Conservation (phyloP, 2,888 invertebrate genomes). For the Papilio demoleus region DNA sequence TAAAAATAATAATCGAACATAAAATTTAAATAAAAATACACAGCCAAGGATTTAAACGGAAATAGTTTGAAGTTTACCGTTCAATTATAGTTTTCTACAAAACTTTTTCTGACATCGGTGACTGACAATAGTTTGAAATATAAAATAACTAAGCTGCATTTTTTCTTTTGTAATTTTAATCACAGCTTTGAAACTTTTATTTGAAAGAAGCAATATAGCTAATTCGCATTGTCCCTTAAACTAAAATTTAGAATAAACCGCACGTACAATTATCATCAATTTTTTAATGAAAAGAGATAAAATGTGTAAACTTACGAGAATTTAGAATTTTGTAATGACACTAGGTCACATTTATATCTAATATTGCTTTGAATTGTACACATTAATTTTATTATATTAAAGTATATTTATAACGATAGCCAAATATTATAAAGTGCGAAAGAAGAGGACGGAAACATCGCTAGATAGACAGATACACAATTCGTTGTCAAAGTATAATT, state of each 20-base stretch:
- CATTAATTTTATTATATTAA: not conserved
- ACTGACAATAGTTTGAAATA: not conserved
- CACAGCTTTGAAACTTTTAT: not conserved
- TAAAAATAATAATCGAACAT: not conserved
- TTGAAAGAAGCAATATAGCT: not conserved
- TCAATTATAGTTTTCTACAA: not conserved
- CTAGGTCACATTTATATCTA: not conserved
- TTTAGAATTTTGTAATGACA: not conserved
- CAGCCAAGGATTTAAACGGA: slow-evolving; percentile 9
- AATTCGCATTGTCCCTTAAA: not conserved
- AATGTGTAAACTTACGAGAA: too few relatives aligned
- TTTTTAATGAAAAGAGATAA: not conserved
- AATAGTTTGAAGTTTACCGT: not conserved
- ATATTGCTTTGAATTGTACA: not conserved
- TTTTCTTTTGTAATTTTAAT: not conserved
- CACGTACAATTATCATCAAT: not conserved
- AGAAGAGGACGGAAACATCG: slow-evolving; percentile 14
- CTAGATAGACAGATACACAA: not conserved
- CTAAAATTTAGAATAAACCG: not conserved
- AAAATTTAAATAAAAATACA: slow-evolving; percentile 16
- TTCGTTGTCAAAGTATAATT: not conserved
- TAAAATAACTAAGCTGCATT: not conserved
- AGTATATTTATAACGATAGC: slow-evolving; percentile 3
- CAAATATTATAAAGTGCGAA: slow-evolving; percentile 12
- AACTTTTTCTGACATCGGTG: not conserved